Evolutionary conservation across 2,888 invertebrate genomes (phyloP), one percentile per base, ranked within the genome.

Genomic region (Entomobrya multifasciata): DNA sequence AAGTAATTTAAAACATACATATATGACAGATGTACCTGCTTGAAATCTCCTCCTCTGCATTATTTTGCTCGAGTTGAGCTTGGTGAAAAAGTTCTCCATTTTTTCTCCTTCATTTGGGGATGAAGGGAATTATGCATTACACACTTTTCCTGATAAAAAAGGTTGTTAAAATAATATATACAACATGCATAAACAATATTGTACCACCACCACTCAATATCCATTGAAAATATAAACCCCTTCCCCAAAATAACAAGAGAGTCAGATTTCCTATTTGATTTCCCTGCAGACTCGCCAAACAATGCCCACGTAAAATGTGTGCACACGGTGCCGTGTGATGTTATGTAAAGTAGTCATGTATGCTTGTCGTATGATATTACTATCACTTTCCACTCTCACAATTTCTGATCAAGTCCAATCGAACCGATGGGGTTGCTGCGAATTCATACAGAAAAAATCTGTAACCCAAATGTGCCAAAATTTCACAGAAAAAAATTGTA

Each of bases 231-330:
- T 79, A 52, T 20, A 25, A 41, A 65, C 55, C 52, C 36, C 72
- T 52, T 17, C 52, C 44, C 5, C 36, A 36, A 36, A 36, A 36
- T 36, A 82, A 60, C 41, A 65, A 55, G 17, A 74, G 86, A 72
- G 60, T 86, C 86, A 65, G 86, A 86, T 86, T 86, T 86, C 86
- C 44, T 62, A 36, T 74, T 80, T 86, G 80, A 86, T 86, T 86
- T 86, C 86, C 86, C 86, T 15, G 60, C 55, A 86, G 86, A 55
- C 49, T 86, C 41, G 30, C 17, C 65, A 80, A 74, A 86, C 80
- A 86, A 86, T 86, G 30, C 27, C 47, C 52, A 20, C 41, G 20
- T 77, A 77, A 36, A 36, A 70, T 70, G 70, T 65, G 78, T 49
- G 60, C n/a, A 15, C 13, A 65, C 2, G 49, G 49, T 4, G 5